Conservation (phyloP, 2,797 vertebrate genomes). For the Phrynocephalus guinanensis region DNA sequence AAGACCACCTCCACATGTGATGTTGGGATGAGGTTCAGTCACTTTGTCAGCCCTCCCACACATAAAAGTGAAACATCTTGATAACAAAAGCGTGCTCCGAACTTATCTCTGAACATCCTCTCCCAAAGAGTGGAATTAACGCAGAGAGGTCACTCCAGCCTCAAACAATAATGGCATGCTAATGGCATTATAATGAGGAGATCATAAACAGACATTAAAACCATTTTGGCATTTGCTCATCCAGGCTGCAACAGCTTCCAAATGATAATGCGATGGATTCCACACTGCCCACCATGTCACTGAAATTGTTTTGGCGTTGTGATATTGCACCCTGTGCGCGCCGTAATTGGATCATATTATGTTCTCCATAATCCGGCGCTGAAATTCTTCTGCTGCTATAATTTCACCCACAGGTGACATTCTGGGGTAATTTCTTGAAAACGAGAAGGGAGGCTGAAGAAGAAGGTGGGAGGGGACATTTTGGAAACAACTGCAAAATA, state of each 20-base stretch:
- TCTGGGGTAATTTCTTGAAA: background rate
- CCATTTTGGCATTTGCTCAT: slow-evolving; percentile 64
- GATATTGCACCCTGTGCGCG: slow-evolving; percentile 32
- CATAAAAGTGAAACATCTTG: slow-evolving; percentile 51
- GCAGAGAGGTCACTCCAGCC: slow-evolving; percentile 65
- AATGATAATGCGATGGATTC: slow-evolving; percentile 7
- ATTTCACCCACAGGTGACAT: slow-evolving; percentile 36
- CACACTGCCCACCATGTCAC: slow-evolving; percentile 12
- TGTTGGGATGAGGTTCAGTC: background rate
- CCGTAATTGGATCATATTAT: slow-evolving; percentile 38
- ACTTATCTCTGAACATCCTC: slow-evolving; percentile 44
- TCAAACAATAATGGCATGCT: slow-evolving; percentile 66
- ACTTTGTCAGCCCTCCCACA: slow-evolving; percentile 29
- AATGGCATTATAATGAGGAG: slow-evolving; percentile 68
- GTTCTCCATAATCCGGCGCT: slow-evolving; percentile 31
- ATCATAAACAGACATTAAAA: slow-evolving; percentile 67
- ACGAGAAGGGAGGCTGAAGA: background rate
- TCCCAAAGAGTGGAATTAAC: slow-evolving; percentile 66
- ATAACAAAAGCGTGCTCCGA: background rate
- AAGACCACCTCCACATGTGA: background rate
- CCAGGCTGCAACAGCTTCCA: slow-evolving; percentile 55
- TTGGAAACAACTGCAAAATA: background rate
- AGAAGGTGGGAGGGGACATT: background rate
- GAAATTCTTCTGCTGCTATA: slow-evolving; percentile 35
- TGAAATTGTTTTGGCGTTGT: slow-evolving; percentile 55